A percentile compares a stretch with the other conserved stretches of the same genome.
phyloP scores from a whole-genome alignment of 2,888 invertebrate genomes.

The Aelia acuminata region DNA sequence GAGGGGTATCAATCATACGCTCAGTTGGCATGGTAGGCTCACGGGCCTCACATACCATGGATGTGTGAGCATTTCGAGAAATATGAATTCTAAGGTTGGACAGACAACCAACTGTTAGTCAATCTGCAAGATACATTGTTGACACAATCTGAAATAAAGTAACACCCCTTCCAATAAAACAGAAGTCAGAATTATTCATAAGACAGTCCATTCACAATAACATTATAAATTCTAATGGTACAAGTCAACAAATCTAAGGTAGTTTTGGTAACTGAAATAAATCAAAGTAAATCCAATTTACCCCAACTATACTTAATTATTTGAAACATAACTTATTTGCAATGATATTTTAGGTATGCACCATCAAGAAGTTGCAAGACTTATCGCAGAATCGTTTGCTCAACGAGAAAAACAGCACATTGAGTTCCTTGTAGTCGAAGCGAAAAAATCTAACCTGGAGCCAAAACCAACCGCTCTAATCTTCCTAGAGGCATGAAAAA shows the following conservation, averaged over 20 bases:
- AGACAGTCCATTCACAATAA: not conserved
- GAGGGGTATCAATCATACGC: too few species aligned
- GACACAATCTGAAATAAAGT: too few species aligned
- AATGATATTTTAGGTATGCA: constrained; percentile 79
- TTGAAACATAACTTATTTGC: not conserved
- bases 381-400: constrained; percentile 94
- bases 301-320: not conserved
- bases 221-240: too few species aligned
- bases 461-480: constrained; percentile 92
- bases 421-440: constrained; percentile 93
- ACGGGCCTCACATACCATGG: too few species aligned
- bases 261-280: not conserved
- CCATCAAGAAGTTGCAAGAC: constrained; percentile 91
- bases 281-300: not conserved
- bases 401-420: constrained; percentile 89
- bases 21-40: too few species aligned
- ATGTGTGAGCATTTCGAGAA: too few species aligned
- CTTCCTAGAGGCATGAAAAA: constrained; percentile 91
- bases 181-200: not conserved
- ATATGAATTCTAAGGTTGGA: too few species aligned
- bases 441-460: constrained; percentile 91
- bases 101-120: too few species aligned
- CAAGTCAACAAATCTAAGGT: not conserved
- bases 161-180: too few species aligned
- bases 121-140: not conserved